These are phyloP conservation scores for Eidolon dupreanum DNA, from an alignment of 2,797 vertebrate species.

Conservation along the genomic window DNA sequence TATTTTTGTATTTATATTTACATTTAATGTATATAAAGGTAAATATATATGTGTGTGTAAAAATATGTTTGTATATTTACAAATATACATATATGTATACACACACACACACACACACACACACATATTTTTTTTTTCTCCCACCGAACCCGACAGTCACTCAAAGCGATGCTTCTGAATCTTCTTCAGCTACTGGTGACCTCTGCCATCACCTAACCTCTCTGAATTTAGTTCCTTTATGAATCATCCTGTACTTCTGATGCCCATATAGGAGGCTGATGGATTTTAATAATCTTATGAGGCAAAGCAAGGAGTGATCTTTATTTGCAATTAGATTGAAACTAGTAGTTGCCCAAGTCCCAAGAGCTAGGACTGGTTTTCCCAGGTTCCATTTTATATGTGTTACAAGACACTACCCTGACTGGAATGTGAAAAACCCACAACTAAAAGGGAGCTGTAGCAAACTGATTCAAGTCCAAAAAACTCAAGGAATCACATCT, in stretches of 20 bases:
- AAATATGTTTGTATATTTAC: not conserved
- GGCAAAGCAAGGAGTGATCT: not conserved
- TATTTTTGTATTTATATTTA: not conserved
- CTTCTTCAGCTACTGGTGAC: not conserved
- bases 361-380: not conserved
- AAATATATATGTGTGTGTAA: not conserved
- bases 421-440: not conserved
- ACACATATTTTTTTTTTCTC: not conserved
- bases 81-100: not conserved
- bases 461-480: not conserved
- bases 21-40: not conserved
- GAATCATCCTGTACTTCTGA: not conserved
- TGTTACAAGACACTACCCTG: not conserved
- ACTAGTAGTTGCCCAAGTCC: not conserved
- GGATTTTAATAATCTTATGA: not conserved
- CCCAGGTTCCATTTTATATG: not conserved
- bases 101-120: no score
- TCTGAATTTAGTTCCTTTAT: not conserved
- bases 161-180: not conserved
- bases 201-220: not conserved
- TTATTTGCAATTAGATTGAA: not conserved
- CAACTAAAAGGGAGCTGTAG: no score
- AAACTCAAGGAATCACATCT: not conserved
- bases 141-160: not conserved
- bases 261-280: not conserved